These are phyloP conservation scores for Ericerus pela DNA, from an alignment of 1,140 invertebrate species.

Conservation along the genomic window DNA sequence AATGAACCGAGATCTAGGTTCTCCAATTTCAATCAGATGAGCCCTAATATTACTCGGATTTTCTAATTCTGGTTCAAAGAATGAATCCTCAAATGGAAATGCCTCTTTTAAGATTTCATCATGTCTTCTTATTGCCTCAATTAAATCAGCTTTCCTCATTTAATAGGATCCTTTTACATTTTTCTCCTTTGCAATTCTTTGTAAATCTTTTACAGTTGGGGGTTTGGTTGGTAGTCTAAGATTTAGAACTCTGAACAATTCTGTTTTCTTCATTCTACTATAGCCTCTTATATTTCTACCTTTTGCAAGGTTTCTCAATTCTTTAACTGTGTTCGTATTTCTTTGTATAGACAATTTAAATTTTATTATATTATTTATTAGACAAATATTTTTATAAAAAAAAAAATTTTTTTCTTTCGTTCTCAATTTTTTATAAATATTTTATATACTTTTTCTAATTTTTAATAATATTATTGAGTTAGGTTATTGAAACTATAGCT, in stretches of 20 bases:
- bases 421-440: constrained; percentile 1
- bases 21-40: no score
- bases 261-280: neutral
- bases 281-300: neutral
- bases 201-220: constrained; percentile 3
- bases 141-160: constrained; percentile 8
- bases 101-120: neutral
- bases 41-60: no score
- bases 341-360: neutral
- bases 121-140: neutral
- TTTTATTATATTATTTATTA: constrained; percentile 14
- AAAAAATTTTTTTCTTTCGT: neutral
- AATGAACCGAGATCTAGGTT: no score
- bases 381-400: constrained; percentile 5
- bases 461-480: no score
- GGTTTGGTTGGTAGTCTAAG: neutral
- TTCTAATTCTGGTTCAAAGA: no score
- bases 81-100: no score
- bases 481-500: no score
- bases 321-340: constrained; percentile 5
- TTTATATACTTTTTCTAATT: no score
- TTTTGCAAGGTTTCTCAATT: neutral
- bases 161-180: constrained; percentile 11
- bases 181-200: constrained; percentile 9
- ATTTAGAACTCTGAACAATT: neutral